Base-by-base conservation (phyloP, 2,888 invertebrate genomes). In the Thera britannica region DNA sequence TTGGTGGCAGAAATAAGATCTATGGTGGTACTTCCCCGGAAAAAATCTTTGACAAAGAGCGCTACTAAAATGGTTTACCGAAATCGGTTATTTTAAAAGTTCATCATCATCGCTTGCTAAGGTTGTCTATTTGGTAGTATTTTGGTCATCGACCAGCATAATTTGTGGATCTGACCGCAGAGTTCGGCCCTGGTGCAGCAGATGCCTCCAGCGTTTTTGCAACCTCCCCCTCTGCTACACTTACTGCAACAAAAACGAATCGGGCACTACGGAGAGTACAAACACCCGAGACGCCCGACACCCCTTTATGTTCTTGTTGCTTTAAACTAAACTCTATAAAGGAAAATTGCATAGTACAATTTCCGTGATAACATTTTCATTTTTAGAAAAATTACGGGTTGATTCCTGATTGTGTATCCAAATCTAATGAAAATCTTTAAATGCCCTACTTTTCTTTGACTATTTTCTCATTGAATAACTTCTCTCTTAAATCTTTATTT, bases 201-300 rank as follows among this genome's bases (percentile, higher is more conserved):
- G 77, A 79, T 78, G 83, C 89, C 86, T 84, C 82, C 77, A 81
- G 85, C 84, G 89, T 89, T 90, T 90, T 90, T 89, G 86, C 84
- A 79, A 78, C 83, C 83, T 76, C 84, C 81, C 81, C 82, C 83
- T 79, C 79, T 80, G 75, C 81, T 80, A 78, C 79, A 82, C 77
- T 79, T 59, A 51, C 75, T 72, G 73, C 57, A 79, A 80, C 83
- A 80, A 81, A 81, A 82, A 82, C 80, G 77, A 79, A 82, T 80
- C 61, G 35, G 44, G 46, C 44, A 41, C 41, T 44, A 34, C 7
- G 2, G n/a, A 57, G 41, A 63, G 63, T 57, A 46, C 9, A 62
- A 57, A 63, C 57, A 63, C 51, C 41, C 56, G 57, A 58, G 34
- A 57, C 23, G 38, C n/a, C 56, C 48, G 38, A 41, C 52, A 54